Conservation (phyloP, 1,140 invertebrate genomes). For the Aplysia californica region DNA sequence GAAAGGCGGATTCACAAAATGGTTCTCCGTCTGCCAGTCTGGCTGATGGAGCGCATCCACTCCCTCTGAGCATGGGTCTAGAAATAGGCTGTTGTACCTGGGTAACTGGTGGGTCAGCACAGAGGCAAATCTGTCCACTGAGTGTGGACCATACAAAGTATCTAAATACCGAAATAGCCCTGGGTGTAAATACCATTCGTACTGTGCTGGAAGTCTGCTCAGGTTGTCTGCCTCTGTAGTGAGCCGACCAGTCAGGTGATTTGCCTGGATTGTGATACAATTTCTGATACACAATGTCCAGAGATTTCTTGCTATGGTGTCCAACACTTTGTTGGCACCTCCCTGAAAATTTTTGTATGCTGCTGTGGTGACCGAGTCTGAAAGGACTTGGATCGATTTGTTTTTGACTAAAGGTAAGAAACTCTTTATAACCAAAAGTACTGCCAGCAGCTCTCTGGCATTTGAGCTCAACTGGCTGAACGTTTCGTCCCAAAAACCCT, state of each 20-base stretch:
- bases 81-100: background rate
- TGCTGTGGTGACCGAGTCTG: background rate
- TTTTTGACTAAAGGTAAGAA: background rate
- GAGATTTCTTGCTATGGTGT: background rate
- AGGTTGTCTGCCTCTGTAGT: background rate
- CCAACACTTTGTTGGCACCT: background rate
- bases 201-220: too few relatives aligned
- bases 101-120: background rate
- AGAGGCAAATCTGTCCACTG: background rate
- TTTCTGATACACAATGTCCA: background rate
- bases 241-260: background rate
- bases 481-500: background rate
- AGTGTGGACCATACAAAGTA: background rate
- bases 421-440: background rate
- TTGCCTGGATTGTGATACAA: background rate
- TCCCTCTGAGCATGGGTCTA: background rate
- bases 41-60: background rate
- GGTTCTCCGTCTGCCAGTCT: background rate
- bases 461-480: background rate
- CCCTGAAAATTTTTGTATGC: background rate
- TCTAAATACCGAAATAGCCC: background rate
- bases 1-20: background rate
- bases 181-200: background rate
- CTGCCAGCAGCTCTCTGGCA: background rate
- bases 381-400: background rate